phyloP scores from a whole-genome alignment of 1,140 invertebrate genomes.

The Hyphantria cunea region DNA sequence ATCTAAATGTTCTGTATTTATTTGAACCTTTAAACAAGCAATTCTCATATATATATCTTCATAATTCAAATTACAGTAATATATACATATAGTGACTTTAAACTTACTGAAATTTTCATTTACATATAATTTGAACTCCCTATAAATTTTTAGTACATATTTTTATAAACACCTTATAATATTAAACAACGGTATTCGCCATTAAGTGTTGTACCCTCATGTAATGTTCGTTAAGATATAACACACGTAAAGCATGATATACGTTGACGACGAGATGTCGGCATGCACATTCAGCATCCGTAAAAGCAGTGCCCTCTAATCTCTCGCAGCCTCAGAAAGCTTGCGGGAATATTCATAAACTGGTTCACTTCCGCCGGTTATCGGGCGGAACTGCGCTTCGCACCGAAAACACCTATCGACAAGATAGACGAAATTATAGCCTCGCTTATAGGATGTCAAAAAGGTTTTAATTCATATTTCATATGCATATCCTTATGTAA shows the following conservation, averaged over 20 bases:
- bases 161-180: no score
- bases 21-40: no score
- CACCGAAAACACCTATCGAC: slow-evolving; percentile 23
- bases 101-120: no score
- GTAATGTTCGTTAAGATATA: no score
- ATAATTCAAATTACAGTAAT: no score
- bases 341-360: slow-evolving; percentile 47
- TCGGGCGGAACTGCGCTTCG: slow-evolving; percentile 37
- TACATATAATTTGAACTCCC: neutral
- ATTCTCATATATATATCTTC: no score
- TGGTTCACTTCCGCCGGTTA: slow-evolving; percentile 43
- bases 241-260: neutral
- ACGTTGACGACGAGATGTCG: neutral
- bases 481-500: neutral
- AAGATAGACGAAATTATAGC: slow-evolving; percentile 31
- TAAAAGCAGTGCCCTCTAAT: slow-evolving; percentile 35
- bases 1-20: no score
- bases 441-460: slow-evolving; percentile 1
- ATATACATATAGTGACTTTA: no score
- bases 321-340: slow-evolving; percentile 32
- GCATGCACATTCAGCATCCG: slow-evolving; percentile 28
- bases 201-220: no score
- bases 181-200: no score
- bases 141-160: no score
- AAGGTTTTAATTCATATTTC: neutral